A percentile compares a stretch with the other conserved stretches of the same genome.
Conservation (phyloP, 2,113 vertebrate genomes). For the Tychaedon coryphoeus region DNA sequence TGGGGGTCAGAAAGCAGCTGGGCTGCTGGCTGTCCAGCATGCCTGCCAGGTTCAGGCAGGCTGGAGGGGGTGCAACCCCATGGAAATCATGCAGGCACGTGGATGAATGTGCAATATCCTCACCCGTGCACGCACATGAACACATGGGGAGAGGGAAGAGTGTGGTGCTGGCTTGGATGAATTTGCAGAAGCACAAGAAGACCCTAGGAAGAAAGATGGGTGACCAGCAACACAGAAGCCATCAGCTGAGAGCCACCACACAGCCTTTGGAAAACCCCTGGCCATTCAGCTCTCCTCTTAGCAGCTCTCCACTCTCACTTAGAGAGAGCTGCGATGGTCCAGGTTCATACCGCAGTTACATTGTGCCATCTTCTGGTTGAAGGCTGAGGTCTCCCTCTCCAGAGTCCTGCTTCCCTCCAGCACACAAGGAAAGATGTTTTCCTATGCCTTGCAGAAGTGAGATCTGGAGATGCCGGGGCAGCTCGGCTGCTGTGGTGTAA, state of each 20-base stretch:
- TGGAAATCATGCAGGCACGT: neutral
- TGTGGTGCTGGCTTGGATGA: accelerated
- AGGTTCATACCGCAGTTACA: constrained; percentile 28
- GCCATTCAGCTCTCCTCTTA: neutral
- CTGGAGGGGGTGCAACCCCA: neutral
- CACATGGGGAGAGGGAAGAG: neutral
- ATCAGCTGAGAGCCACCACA: neutral
- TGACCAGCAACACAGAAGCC: neutral
- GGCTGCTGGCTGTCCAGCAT: neutral
- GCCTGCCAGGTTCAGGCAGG: neutral
- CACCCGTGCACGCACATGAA: neutral
- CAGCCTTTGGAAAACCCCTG: neutral
- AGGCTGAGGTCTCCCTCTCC: neutral
- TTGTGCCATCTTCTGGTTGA: constrained; percentile 69
- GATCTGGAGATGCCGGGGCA: neutral
- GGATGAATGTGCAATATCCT: neutral
- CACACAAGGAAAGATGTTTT: neutral
- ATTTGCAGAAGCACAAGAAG: neutral
- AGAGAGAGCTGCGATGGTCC: neutral
- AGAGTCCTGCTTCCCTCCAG: neutral
- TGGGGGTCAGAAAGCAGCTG: constrained; percentile 24
- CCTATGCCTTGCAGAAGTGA: neutral
- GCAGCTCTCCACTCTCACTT: accelerated
- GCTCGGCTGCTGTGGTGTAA: neutral
- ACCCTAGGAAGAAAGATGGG: neutral